Evolutionary conservation across 2,113 vertebrate genomes (phyloP).

Genomic region (Jaculus jaculus): DNA sequence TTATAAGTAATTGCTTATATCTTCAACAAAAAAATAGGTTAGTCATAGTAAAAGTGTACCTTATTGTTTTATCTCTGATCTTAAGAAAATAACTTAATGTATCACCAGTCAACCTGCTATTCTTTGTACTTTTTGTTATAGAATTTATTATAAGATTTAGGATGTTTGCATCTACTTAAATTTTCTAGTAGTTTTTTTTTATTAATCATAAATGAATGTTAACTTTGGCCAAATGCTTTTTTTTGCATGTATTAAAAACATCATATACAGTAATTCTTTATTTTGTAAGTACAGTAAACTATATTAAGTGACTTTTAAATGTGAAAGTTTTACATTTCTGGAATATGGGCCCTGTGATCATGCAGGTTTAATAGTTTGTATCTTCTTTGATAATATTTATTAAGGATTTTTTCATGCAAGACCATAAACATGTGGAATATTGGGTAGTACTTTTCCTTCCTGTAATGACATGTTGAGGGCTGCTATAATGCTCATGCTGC

Average conservation of each 20-base stretch:
- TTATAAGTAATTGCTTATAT: neutral
- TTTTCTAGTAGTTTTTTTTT: neutral
- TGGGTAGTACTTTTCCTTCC: neutral
- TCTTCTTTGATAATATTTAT: neutral
- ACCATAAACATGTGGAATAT: neutral
- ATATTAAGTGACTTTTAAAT: neutral
- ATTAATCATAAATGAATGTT: neutral
- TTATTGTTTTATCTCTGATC: neutral
- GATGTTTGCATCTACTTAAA: neutral
- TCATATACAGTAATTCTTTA: too few species aligned
- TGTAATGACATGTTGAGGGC: neutral
- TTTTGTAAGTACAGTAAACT: neutral
- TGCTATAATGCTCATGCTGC: neutral
- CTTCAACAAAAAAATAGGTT: neutral
- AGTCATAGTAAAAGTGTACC: neutral
- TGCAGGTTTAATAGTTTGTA: neutral
- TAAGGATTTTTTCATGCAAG: neutral
- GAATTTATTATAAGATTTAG: neutral
- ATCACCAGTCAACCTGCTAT: neutral
- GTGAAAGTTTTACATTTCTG: constrained; percentile 2
- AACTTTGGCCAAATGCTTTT: neutral
- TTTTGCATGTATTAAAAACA: neutral
- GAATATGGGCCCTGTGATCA: neutral
- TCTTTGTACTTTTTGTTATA: constrained; percentile 1
- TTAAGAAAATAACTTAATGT: neutral